Evolutionary conservation across 2,113 vertebrate genomes (phyloP).

Genomic region (Caloenas nicobarica): DNA sequence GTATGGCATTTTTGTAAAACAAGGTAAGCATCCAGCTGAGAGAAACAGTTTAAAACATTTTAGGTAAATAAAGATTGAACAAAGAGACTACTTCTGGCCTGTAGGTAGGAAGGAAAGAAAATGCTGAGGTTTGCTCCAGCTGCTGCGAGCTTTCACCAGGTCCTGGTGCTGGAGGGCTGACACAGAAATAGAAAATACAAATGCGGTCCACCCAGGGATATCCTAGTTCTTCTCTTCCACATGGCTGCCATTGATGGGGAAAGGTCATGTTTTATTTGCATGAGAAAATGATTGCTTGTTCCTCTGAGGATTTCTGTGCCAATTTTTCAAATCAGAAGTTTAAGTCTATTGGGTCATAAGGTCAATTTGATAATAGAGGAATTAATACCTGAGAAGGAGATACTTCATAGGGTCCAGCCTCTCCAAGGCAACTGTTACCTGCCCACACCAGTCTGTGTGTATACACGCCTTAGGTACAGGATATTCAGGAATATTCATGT

Average conservation of each 20-base stretch:
- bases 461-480: neutral
- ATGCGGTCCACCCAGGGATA: neutral
- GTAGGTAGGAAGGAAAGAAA: neutral
- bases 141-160: neutral
- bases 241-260: neutral
- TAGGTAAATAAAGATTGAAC: neutral
- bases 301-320: neutral
- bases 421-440: neutral
- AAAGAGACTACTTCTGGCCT: neutral
- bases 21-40: neutral
- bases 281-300: neutral
- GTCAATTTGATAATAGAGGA: neutral
- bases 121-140: neutral
- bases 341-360: neutral
- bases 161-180: neutral
- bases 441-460: neutral
- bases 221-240: neutral
- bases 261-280: neutral
- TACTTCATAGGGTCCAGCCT: neutral
- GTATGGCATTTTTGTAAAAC: neutral
- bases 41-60: neutral
- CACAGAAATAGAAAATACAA: neutral
- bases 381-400: neutral
- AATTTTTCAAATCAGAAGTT: neutral
- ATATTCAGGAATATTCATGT: neutral